Percentiles rank a stretch among this genome's conserved stretches.
phyloP scores from a whole-genome alignment of 2,113 vertebrate species.

The Antidorcas marsupialis region DNA sequence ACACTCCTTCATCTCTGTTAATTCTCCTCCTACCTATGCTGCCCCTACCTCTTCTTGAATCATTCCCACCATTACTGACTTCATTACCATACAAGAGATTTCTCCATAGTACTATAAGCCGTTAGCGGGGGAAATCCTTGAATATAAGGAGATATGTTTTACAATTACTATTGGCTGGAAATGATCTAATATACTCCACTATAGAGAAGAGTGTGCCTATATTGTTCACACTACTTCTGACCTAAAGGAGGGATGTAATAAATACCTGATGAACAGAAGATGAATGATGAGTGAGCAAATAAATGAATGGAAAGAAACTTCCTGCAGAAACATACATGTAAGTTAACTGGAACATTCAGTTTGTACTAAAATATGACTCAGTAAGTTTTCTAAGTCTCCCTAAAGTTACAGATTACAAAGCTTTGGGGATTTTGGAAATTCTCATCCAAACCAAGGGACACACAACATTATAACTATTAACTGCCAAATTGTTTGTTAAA shows the following conservation, averaged over 20 bases:
- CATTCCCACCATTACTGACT: neutral
- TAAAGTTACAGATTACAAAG: neutral
- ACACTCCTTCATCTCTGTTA: neutral
- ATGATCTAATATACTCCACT: neutral
- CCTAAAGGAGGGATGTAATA: neutral
- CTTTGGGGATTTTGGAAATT: neutral
- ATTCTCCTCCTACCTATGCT: neutral
- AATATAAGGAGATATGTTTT: neutral
- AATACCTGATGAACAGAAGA: neutral
- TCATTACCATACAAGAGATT: neutral
- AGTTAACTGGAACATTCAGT: neutral
- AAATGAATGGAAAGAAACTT: neutral
- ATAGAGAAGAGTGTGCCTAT: neutral
- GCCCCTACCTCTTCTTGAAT: neutral
- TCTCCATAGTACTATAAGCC: neutral
- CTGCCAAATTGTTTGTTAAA: neutral
- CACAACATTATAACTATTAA: neutral
- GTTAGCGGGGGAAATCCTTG: neutral
- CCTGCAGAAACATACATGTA: neutral
- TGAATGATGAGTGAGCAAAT: neutral
- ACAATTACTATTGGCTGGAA: neutral
- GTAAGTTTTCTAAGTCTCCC: neutral
- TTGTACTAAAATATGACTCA: neutral
- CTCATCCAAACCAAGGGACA: neutral
- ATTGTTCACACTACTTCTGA: neutral